A percentile compares a stretch with the other conserved stretches of the same genome.
Evolutionary conservation across 2,888 invertebrate genomes (phyloP).

Genomic region (Parasteatoda lunata): DNA sequence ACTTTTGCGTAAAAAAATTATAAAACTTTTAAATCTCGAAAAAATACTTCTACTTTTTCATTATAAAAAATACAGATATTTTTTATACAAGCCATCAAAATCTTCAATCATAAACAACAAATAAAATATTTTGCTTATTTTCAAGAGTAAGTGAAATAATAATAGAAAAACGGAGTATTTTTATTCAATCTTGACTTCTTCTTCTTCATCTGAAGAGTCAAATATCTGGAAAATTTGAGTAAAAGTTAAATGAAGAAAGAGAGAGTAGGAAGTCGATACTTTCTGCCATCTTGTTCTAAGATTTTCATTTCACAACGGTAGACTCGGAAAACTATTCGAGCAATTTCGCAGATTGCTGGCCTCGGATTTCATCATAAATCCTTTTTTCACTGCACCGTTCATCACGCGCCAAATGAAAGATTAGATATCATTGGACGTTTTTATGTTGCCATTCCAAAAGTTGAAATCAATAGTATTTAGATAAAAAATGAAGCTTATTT

Average conservation of each 20-base stretch:
- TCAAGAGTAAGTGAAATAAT: not conserved
- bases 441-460: constrained; percentile 23
- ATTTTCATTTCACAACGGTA: constrained; percentile 26
- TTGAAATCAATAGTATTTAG: constrained; percentile 41
- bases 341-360: constrained; percentile 51
- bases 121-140: constrained; percentile 13
- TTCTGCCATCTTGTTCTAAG: constrained; percentile 19
- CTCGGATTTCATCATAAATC: constrained; percentile 49
- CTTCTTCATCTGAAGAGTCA: constrained; percentile 19
- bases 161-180: constrained; percentile 5
- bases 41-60: too few relatives aligned
- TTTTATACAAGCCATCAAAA: too few relatives aligned
- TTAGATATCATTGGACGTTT: constrained; percentile 25
- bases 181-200: constrained; percentile 15
- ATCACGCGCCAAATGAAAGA: constrained; percentile 53
- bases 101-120: too few relatives aligned
- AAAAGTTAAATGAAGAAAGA: constrained; percentile 15
- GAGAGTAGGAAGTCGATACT: constrained; percentile 7
- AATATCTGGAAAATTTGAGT: constrained; percentile 26
- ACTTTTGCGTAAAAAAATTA: too few relatives aligned
- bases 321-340: constrained; percentile 16
- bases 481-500: not conserved
- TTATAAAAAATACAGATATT: too few relatives aligned
- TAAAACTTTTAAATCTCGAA: too few relatives aligned
- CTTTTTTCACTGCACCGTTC: constrained; percentile 18